Base-by-base conservation (phyloP, 2,888 invertebrate genomes). In the Apamea crenata region DNA sequence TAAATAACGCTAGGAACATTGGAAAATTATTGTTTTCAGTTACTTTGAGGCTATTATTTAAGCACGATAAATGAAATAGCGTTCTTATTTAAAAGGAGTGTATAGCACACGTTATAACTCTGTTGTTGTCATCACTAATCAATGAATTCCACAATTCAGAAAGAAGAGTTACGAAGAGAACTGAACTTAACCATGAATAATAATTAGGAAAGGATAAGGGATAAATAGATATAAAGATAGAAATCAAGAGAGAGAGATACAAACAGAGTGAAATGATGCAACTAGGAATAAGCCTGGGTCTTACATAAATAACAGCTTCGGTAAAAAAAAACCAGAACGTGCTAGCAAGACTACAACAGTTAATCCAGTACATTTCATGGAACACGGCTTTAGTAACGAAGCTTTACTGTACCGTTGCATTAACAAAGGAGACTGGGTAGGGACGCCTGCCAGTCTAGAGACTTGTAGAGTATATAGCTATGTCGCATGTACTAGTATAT, bases 1-100 rank as follows among this genome's bases (percentile, higher is more conserved):
- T 77, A 77, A 75, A 59, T 70, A 47, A 50, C 36, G 82, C 47
- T 82, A 71, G 44, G 44, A 84, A 74, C 68, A 72, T 74, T 71
- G 18, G 44, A 77, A 69, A 74, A 44, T 44, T 71, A 72, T 77
- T 21, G 86, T 74, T 74, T 77, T 77, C 50, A 47, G 53, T 47
- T 61, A 73, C 65, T 36, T 47, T 40, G 65, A 36, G 61, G 70
- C 53, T 47, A 63, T 63, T 71, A 36, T 32, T 32, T 2, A 14
- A 73, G 29, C 18, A 47, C 1, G 36, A 36, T 14, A 53, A 36
- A n/a, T n/a, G 21, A 21, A 78, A 71, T 32, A n/a, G 18, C 61
- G 7, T 29, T 47, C 2, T 25, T 21, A 25, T 36, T 10, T 40
- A 59, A 32, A 18, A 8, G 0, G 25, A 18, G 53, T 56, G 10